These are phyloP conservation scores for Drosophila basisetae DNA, from an alignment of 2,888 invertebrate species.

Conservation along the genomic window DNA sequence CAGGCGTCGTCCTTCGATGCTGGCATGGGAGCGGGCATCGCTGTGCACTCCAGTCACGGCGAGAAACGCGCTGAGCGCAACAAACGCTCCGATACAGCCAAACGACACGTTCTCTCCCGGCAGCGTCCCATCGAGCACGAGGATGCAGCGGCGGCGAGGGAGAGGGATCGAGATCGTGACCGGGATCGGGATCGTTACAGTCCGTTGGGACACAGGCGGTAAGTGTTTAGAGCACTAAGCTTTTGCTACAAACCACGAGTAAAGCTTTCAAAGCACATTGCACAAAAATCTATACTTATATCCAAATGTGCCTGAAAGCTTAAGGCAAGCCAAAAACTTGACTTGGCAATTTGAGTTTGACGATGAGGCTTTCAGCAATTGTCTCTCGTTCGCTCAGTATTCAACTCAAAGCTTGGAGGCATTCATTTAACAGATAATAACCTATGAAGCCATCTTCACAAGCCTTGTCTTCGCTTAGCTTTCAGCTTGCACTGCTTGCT, in stretches of 20 bases:
- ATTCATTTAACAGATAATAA: too few species aligned
- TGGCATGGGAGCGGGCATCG: slow-evolving; percentile 54
- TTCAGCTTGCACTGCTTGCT: not conserved
- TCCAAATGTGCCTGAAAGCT: not conserved
- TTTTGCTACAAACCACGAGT: not conserved
- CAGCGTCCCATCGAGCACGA: slow-evolving; percentile 92
- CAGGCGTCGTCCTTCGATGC: slow-evolving; percentile 94
- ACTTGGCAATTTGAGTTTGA: not conserved
- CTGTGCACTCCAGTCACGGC: slow-evolving; percentile 24
- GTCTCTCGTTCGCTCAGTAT: not conserved
- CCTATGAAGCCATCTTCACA: not conserved
- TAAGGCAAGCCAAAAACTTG: not conserved
- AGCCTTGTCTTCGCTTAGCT: not conserved
- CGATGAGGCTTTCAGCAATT: not conserved
- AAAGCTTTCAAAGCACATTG: slow-evolving; percentile 8
- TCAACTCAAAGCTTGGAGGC: accelerated
- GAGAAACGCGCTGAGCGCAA: slow-evolving; percentile 87
- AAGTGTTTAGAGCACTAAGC: not conserved
- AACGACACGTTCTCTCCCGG: slow-evolving; percentile 90
- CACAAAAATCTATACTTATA: not conserved
- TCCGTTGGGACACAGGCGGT: slow-evolving; percentile 83
- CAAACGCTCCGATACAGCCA: slow-evolving; percentile 87
- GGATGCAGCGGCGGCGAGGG: slow-evolving; percentile 79
- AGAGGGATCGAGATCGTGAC: slow-evolving; percentile 36
- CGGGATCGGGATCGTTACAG: slow-evolving; percentile 65